phyloP scores from a whole-genome alignment of 2,888 invertebrate genomes.

The Augiades crinisus region DNA sequence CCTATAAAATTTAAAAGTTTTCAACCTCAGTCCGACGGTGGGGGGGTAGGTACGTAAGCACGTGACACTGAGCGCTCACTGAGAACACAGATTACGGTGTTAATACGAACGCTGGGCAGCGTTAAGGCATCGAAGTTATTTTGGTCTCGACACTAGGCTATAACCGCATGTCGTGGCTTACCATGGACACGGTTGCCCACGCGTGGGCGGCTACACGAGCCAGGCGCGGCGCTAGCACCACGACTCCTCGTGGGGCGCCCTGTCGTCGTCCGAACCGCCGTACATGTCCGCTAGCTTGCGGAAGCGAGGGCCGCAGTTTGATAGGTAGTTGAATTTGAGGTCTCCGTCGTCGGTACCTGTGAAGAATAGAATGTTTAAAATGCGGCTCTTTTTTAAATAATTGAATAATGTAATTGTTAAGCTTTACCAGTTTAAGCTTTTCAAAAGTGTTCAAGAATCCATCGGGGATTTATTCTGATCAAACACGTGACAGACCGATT shows the following conservation, averaged over 20 bases:
- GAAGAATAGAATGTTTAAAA: conserved; percentile 12
- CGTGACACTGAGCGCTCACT: conserved; percentile 36
- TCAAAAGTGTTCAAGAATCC: too few relatives aligned
- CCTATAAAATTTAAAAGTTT: conserved; percentile 30
- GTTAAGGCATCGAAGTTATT: conserved; percentile 59
- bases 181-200: conserved; percentile 37
- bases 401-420: too few relatives aligned
- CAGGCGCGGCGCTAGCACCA: conserved; percentile 87
- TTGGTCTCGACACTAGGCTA: conserved; percentile 33
- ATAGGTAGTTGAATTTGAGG: conserved; percentile 95
- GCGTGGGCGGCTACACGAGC: conserved; percentile 66
- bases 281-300: conserved; percentile 97
- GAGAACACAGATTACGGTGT: conserved; percentile 36
- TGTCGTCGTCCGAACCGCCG: conserved; percentile 93
- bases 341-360: conserved; percentile 94
- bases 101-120: conserved; percentile 40
- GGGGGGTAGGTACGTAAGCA: conserved; percentile 39
- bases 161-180: conserved; percentile 28
- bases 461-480: too few relatives aligned
- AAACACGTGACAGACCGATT: too few relatives aligned
- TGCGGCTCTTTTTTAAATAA: too few relatives aligned
- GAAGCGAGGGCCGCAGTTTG: conserved; percentile 98
- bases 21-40: conserved; percentile 42
- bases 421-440: too few relatives aligned
- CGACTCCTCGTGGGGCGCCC: conserved; percentile 89